phyloP scores from a whole-genome alignment of 2,797 vertebrate genomes.

The Carcharodon carcharias region DNA sequence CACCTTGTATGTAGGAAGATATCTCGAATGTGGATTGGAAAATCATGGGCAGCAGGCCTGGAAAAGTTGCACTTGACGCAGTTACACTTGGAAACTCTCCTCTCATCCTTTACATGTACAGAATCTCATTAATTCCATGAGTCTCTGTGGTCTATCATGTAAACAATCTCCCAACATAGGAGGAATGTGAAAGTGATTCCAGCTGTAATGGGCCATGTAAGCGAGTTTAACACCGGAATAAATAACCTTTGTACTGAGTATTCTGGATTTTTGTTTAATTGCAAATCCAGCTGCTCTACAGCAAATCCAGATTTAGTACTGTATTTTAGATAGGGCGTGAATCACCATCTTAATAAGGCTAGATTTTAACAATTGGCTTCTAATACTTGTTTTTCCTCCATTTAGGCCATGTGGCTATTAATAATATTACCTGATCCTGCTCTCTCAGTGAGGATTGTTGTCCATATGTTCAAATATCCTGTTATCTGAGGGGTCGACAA shows the following conservation, averaged over 20 bases:
- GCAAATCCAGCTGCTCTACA: background rate
- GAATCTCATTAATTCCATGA: background rate
- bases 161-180: background rate
- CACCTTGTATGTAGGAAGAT: background rate
- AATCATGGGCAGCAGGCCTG: background rate
- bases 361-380: background rate
- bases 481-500: conserved; percentile 50
- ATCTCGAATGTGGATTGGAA: background rate
- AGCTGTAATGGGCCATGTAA: background rate
- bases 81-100: background rate
- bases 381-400: background rate
- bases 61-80: background rate
- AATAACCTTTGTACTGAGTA: background rate
- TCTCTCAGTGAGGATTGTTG: conserved; percentile 65
- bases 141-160: background rate
- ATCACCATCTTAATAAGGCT: background rate
- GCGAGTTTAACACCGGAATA: background rate
- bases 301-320: background rate
- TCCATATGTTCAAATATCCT: conserved; percentile 66
- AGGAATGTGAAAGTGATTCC: conserved; percentile 10
- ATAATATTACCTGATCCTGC: conserved; percentile 54
- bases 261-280: conserved; percentile 1
- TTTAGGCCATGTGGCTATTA: background rate
- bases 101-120: background rate
- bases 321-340: background rate